Evolutionary conservation across 2,797 vertebrate species (phyloP).

Genomic region (Mus spretus): DNA sequence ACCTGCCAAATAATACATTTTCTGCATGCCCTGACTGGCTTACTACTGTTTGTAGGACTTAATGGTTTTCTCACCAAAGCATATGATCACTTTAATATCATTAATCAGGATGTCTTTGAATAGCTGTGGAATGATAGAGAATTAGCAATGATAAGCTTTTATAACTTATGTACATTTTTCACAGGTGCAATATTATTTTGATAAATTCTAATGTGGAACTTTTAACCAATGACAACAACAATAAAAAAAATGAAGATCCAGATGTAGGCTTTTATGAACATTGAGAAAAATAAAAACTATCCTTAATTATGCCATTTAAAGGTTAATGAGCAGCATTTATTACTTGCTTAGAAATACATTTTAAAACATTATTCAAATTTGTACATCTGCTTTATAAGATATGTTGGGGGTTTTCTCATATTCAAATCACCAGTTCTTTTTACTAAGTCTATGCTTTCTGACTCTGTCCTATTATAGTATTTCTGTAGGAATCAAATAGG

Average conservation of each 20-base stretch:
- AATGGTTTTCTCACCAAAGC: background rate
- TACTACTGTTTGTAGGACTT: background rate
- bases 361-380: slow-evolving; percentile 39
- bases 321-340: slow-evolving; percentile 57
- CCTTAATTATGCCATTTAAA: slow-evolving; percentile 60
- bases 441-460: background rate
- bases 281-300: slow-evolving; percentile 19
- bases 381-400: slow-evolving; percentile 43
- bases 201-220: slow-evolving; percentile 27
- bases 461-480: slow-evolving; percentile 5
- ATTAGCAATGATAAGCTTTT: slow-evolving; percentile 42
- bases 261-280: slow-evolving; percentile 67
- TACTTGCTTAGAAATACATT: slow-evolving; percentile 46
- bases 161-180: background rate
- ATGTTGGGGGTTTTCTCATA: background rate
- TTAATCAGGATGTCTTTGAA: background rate
- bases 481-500: slow-evolving; percentile 5
- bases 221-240: background rate
- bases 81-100: background rate
- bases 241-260: slow-evolving; percentile 54
- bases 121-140: slow-evolving; percentile 6
- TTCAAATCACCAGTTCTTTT: background rate
- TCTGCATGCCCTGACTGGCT: background rate
- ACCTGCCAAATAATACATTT: background rate
- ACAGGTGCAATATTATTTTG: slow-evolving; percentile 64